Conservation (phyloP, 2,113 vertebrate species). For the Apteryx owenii region DNA sequence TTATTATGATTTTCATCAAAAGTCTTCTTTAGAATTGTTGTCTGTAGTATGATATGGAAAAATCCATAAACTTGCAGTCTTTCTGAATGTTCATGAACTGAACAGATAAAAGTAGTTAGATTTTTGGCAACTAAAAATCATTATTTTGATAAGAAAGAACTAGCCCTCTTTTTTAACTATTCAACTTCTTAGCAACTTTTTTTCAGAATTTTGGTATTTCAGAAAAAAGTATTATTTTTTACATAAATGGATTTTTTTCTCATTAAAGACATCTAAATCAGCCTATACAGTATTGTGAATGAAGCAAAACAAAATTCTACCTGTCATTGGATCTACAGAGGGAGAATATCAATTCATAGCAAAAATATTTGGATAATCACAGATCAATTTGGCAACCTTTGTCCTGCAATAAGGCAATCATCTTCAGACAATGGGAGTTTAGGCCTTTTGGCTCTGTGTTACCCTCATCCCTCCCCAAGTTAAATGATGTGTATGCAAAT, state of each 20-base stretch:
- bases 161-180: neutral
- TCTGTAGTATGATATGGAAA: neutral
- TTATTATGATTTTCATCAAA: neutral
- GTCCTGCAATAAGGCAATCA: neutral
- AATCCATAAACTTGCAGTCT: neutral
- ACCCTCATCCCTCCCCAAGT: neutral
- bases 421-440: neutral
- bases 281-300: neutral
- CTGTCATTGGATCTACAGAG: neutral
- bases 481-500: neutral
- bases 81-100: neutral
- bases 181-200: neutral
- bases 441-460: neutral
- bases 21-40: neutral
- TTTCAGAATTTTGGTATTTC: neutral
- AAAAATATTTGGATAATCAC: neutral
- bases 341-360: neutral
- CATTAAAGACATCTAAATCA: neutral
- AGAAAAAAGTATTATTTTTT: neutral
- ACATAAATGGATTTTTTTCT: neutral
- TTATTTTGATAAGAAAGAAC: neutral
- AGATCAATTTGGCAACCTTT: neutral
- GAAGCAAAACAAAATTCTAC: fast-evolving
- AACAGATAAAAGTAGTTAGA: neutral
- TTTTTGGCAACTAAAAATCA: neutral